A percentile compares a stretch with the other conserved stretches of the same genome.
These are phyloP conservation scores for Setipinna tenuifilis DNA, from an alignment of 2,797 vertebrate species.

Conservation along the genomic window DNA sequence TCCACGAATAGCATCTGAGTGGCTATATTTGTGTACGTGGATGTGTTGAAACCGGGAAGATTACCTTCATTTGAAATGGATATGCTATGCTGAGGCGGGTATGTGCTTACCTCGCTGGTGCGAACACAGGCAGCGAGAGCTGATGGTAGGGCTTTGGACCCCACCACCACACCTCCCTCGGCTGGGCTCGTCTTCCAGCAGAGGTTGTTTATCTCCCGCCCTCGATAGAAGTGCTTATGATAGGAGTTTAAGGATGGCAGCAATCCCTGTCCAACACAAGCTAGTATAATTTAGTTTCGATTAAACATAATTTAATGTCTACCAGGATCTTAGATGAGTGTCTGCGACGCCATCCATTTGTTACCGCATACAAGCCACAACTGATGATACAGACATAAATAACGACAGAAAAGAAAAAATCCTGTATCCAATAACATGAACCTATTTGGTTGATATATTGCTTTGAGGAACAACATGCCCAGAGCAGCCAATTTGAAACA, in stretches of 20 bases:
- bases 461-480: not conserved
- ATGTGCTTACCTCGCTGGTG: slow-evolving; percentile 36
- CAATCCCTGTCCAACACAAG: slow-evolving; percentile 30
- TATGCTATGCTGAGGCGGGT: slow-evolving; percentile 29
- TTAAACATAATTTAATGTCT: slow-evolving; percentile 32
- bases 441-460: not conserved
- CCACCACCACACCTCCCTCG: not conserved
- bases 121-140: slow-evolving; percentile 7
- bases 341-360: slow-evolving; percentile 27
- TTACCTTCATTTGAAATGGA: slow-evolving; percentile 43
- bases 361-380: slow-evolving; percentile 6
- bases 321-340: slow-evolving; percentile 28
- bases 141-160: slow-evolving; percentile 28
- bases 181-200: slow-evolving; percentile 16
- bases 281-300: slow-evolving; percentile 36
- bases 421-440: not conserved
- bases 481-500: not conserved
- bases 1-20: slow-evolving; percentile 49
- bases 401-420: not conserved
- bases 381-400: not conserved
- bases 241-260: slow-evolving; percentile 24
- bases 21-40: slow-evolving; percentile 22
- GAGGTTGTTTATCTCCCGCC: slow-evolving; percentile 30
- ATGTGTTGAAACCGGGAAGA: slow-evolving; percentile 46
- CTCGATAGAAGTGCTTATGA: slow-evolving; percentile 27